A percentile compares a stretch with the other conserved stretches of the same genome.
Evolutionary conservation across 1,140 invertebrate species (phyloP).

Genomic region (Formica selysi): DNA sequence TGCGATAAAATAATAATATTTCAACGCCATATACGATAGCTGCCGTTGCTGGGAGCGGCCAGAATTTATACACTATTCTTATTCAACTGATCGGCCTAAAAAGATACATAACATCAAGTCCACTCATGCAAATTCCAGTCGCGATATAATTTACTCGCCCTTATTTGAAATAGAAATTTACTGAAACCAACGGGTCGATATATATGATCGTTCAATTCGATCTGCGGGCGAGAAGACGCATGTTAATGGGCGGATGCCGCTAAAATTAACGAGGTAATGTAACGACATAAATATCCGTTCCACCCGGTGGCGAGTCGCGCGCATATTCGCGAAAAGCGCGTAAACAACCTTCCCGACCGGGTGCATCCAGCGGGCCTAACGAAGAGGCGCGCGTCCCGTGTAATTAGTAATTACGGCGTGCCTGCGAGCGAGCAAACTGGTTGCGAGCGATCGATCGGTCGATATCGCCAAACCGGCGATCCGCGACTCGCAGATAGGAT

Average conservation of each 20-base stretch:
- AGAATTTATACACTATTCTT: not conserved
- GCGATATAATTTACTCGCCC: not conserved
- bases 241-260: conserved; percentile 12
- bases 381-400: conserved; percentile 30
- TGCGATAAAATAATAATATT: conserved; percentile 1
- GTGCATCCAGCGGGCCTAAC: conserved; percentile 11
- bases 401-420: conserved; percentile 60
- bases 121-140: not conserved
- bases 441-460: not conserved
- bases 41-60: not conserved
- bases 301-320: conserved; percentile 16
- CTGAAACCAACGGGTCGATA: not conserved
- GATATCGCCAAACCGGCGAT: not conserved
- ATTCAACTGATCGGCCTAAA: not conserved
- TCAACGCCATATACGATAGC: not conserved
- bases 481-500: not conserved
- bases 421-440: conserved; percentile 31
- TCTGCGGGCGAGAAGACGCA: not conserved
- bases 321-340: conserved; percentile 18
- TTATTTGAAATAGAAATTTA: conserved; percentile 2
- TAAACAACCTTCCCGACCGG: conserved; percentile 21
- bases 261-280: conserved; percentile 40
- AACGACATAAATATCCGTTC: conserved; percentile 32
- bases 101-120: not conserved
- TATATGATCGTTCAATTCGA: not conserved